Evolutionary conservation across 1,140 invertebrate genomes (phyloP), one percentile per base, ranked within the genome.

Genomic region (Cydia fagiglandana): DNA sequence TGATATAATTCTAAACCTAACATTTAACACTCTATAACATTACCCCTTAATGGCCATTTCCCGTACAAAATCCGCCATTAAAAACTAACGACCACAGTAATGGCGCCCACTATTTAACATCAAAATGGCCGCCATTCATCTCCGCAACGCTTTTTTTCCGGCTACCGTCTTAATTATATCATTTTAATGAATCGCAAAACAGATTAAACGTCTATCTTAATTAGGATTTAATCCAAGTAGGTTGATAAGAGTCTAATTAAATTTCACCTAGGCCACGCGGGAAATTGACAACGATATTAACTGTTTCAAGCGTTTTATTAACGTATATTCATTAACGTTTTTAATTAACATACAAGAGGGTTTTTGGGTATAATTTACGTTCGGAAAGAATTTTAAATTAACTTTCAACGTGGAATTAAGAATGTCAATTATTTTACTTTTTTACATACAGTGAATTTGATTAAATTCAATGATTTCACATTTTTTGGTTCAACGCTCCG

Each of bases 271-370:
- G 66, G 74, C 41, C 66, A 13, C 56, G 17, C 56, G 56, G 56
- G 74, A 77, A 80, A 76, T 74, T 78, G 73, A 75, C 75, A 76
- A 73, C 53, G 28, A 79, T 79, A 78, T 76, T 79, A 64, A 77
- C 38, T 75, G 75, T 78, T 76, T 76, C 45, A 76, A 73, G 76
- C 79, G 34, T 77, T 77, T 77, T 64, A 78, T 78, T 81, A 79
- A 78, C 64, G 24, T 41, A 9, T 34, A 15, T 30, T 68, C 64
- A 34, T 41, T 68, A 68, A 70, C 38, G 66, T 70, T 70, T 70
- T 70, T 70, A 70, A 70, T 70, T 70, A 70, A 2, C 4, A 6
- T 20, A 70, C 30, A 70, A 70, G 9, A 68, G 64, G 64, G 1
- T 38, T 38, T 34, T 13, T 34, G 34, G 5, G 4, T 34, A 34